phyloP scores from a whole-genome alignment of 2,888 invertebrate genomes.

The Melanotus villosus region DNA sequence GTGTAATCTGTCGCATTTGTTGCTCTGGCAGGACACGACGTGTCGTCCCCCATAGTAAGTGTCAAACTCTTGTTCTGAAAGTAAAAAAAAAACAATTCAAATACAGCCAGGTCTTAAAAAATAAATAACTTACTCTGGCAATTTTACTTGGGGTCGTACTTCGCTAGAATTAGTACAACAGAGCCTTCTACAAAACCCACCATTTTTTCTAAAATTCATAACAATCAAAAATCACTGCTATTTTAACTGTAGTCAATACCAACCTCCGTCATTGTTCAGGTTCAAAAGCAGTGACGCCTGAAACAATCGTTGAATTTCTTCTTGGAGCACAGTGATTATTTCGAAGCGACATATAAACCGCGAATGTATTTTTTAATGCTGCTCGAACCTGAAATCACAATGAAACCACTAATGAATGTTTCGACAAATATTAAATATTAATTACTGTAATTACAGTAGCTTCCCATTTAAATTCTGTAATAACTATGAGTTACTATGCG shows the following conservation, averaged over 20 bases:
- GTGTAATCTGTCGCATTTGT: neutral
- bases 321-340: slow-evolving; percentile 65
- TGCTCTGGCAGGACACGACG: neutral
- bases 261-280: slow-evolving; percentile 54
- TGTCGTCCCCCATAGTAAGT: neutral
- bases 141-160: slow-evolving; percentile 16
- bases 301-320: slow-evolving; percentile 54
- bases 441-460: no score
- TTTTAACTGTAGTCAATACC: neutral
- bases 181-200: neutral
- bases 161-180: slow-evolving; percentile 11
- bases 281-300: slow-evolving; percentile 52
- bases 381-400: slow-evolving; percentile 66
- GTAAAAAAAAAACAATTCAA: slow-evolving; percentile 1
- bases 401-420: no score
- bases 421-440: no score
- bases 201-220: neutral
- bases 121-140: slow-evolving; percentile 34
- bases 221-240: neutral
- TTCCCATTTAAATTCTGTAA: no score
- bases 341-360: slow-evolving; percentile 67
- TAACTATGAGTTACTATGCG: no score
- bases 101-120: neutral
- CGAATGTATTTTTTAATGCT: slow-evolving; percentile 68
- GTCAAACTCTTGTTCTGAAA: slow-evolving; percentile 29